Percentiles rank a stretch among this genome's conserved stretches.
These are phyloP conservation scores for Danaus melanippus DNA, from an alignment of 1,140 invertebrate species.

Conservation along the genomic window DNA sequence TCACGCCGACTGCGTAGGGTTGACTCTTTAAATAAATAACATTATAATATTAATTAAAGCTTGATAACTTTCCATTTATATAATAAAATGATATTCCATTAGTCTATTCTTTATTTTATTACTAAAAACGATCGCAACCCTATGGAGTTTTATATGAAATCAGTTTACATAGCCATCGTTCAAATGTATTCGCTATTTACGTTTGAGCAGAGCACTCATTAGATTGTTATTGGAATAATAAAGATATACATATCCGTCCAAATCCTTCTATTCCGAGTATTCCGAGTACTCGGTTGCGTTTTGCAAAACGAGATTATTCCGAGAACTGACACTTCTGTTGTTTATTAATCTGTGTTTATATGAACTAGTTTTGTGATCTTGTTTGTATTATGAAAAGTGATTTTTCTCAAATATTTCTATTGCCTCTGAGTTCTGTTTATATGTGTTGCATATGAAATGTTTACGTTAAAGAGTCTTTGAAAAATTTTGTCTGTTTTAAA, in stretches of 20 bases:
- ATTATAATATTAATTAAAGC: too few species aligned
- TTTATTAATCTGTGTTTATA: slow-evolving; percentile 64
- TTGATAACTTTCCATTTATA: too few species aligned
- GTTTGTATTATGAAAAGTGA: slow-evolving; percentile 37
- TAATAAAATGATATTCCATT: too few species aligned
- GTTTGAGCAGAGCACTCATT: slow-evolving; percentile 69
- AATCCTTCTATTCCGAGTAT: slow-evolving; percentile 47
- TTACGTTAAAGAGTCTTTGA: too few species aligned
- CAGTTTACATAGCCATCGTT: slow-evolving; percentile 69
- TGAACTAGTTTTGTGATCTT: slow-evolving; percentile 44
- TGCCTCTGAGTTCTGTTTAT: slow-evolving; percentile 8
- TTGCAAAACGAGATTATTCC: slow-evolving; percentile 58
- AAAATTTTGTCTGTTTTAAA: too few species aligned
- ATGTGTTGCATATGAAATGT: too few species aligned
- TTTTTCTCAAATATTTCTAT: slow-evolving; percentile 33
- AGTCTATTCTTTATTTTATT: too few species aligned
- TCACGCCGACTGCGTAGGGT: slow-evolving; percentile 39
- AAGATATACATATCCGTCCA: slow-evolving; percentile 60
- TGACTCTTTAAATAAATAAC: slow-evolving; percentile 10
- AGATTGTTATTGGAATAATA: slow-evolving; percentile 72
- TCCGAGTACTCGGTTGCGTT: slow-evolving; percentile 29
- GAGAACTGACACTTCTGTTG: slow-evolving; percentile 64
- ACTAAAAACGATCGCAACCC: slow-evolving; percentile 26
- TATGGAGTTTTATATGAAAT: slow-evolving; percentile 11
- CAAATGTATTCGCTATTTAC: slow-evolving; percentile 68